phyloP scores from a whole-genome alignment of 2,113 vertebrate species.

The Percina caprodes region DNA sequence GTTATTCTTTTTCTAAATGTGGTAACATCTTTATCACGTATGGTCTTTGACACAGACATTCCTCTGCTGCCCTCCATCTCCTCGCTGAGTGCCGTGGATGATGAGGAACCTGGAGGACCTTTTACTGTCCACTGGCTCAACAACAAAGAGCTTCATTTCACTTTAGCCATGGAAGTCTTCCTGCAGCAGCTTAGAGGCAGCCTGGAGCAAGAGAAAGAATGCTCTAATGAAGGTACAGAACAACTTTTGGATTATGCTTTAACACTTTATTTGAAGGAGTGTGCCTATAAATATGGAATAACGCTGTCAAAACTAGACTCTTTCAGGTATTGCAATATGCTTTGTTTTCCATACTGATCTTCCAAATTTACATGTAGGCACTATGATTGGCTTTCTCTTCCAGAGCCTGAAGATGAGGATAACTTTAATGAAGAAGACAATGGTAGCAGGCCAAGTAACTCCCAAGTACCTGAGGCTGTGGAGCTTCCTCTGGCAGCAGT shows the following conservation, averaged over 20 bases:
- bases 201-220: conserved; percentile 89
- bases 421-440: conserved; percentile 69
- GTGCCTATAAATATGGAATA: neutral
- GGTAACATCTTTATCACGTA: neutral
- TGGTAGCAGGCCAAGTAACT: conserved; percentile 48
- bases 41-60: conserved; percentile 86
- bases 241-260: neutral
- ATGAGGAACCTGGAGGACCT: conserved; percentile 91
- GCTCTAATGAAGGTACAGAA: conserved; percentile 87
- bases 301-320: neutral
- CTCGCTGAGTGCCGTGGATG: conserved; percentile 88
- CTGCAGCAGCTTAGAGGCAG: conserved; percentile 91
- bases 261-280: neutral
- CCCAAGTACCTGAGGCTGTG: conserved; percentile 45
- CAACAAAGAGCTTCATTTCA: conserved; percentile 97
- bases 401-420: conserved; percentile 72
- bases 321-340: neutral
- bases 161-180: conserved; percentile 96
- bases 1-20: neutral
- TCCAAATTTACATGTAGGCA: neutral
- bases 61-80: conserved; percentile 97
- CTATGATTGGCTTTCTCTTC: conserved; percentile 25
- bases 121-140: conserved; percentile 99
- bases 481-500: conserved; percentile 87
- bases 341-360: neutral